Evolutionary conservation across 2,797 vertebrate species (phyloP), one percentile per base, ranked within the genome.

Genomic region (Cheirogaleus major): DNA sequence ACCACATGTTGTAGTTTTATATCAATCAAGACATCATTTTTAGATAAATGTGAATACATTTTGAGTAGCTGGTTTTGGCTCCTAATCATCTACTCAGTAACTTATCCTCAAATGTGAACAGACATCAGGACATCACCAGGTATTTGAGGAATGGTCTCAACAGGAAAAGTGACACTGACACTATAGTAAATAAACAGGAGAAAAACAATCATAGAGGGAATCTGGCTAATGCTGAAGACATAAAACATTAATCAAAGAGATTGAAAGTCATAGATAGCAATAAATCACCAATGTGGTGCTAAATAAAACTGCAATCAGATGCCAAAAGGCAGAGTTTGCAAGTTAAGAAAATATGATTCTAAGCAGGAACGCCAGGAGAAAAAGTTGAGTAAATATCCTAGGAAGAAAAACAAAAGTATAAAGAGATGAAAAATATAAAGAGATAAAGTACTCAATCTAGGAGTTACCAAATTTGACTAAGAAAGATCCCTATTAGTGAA

Each of bases 31-130:
- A 98, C 98, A 67, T 99, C 99, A 1, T 99, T 99, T 98, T 97
- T 99, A 17, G 97, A 98, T 67, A 99, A 99, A 98, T 99, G 99
- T 98, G 99, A 99, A 75, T 99, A 98, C 38, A 99, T 99, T 6
- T 98, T 99, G 98, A 99, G 99, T 89, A 99, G 99, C 98, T 99
- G 96, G 99, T 99, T 96, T 97, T 99, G 99, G 15, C 35, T 59
- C 55, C 55, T 25, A 61, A 20, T 57, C 79, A 30, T 27, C 79
- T 81, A 11, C 25, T 81, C 59, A 38, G 8, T 18, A 7, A 45
- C 13, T 45, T 41, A 30, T 45, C 25, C 25, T 73, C 43, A 73
- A 45, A 73, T 8, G 38, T 61, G 35, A 81, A 43, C 25, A 22
- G 25, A 81, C 25, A 59, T 27, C 15, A 41, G 78, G 25, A 35